Evolutionary conservation across 2,113 vertebrate species (phyloP), one percentile per base, ranked within the genome.

Genomic region (Suricata suricatta): DNA sequence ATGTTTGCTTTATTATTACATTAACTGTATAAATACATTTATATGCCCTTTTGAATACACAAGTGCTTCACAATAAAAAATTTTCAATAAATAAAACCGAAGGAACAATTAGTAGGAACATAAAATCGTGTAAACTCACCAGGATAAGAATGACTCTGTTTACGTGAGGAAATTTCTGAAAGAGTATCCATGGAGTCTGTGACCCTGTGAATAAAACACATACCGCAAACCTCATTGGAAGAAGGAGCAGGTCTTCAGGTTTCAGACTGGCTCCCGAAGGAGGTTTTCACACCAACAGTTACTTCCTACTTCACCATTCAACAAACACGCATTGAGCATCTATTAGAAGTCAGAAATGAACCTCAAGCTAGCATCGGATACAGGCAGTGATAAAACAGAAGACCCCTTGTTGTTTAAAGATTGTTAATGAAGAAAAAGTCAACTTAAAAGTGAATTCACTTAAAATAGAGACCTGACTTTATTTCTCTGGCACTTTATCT

Each of bases 131-230:
- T 66, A 33, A 50, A 96, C 99, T 99, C 99, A 99, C 99, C 99
- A 84, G 99, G 99, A 95, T 99, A 98, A 93, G 99, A 98, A 97
- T 98, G 98, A 93, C 98, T 99, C 97, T 99, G 98, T 98, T 99
- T 99, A 91, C 98, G 99, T 4, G 98, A 99, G 0, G 99, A 99
- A 96, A 99, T 99, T 97, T 99, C 99, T 52, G 99, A 98, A 38
- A 99, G 99, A 23, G 99, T 99, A 92, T 99, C 99, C 88, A 99
- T 97, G n/a, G 99, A 99, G 60, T 99, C 99, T 5, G 99, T 99
- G 94, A 99, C 98, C 98, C 99, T 99, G 97, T 21, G 95, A 98
- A 97, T 74, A 87, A 97, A 98, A 0, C 44, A 87, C 72, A 69
- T 25, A 96, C 69, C 16, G 47, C 3, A 72, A 5, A 74, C 35